Evolutionary conservation across 2,797 vertebrate genomes (phyloP).

Genomic region (Pagetopsis macropterus): DNA sequence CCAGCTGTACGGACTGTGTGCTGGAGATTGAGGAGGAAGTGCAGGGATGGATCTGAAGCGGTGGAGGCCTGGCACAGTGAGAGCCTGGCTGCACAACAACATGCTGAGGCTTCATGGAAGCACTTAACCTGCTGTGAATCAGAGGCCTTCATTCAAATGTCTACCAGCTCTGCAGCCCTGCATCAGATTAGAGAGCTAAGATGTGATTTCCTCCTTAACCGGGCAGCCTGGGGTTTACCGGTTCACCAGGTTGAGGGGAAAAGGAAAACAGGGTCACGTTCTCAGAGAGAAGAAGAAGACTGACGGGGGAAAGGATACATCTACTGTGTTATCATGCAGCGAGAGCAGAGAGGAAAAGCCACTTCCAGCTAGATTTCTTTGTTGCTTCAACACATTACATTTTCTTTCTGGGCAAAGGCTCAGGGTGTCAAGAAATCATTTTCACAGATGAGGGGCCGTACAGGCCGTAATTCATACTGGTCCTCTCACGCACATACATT

Average conservation of each 20-base stretch:
- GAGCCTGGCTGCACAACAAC: slow-evolving; percentile 61
- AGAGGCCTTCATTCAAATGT: slow-evolving; percentile 73
- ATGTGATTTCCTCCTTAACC: slow-evolving; percentile 78
- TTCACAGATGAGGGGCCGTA: slow-evolving; percentile 5
- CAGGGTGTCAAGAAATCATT: slow-evolving; percentile 44
- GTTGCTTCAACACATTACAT: slow-evolving; percentile 33
- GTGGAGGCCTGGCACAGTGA: slow-evolving; percentile 62
- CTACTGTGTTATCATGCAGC: slow-evolving; percentile 32
- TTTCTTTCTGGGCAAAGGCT: slow-evolving; percentile 46
- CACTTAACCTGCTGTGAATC: slow-evolving; percentile 81
- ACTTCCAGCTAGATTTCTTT: slow-evolving; percentile 22
- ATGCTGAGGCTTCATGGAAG: slow-evolving; percentile 75
- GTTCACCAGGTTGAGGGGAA: slow-evolving; percentile 64
- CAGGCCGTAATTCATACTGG: too few species aligned
- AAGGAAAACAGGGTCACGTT: slow-evolving; percentile 62
- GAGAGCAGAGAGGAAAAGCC: slow-evolving; percentile 21
- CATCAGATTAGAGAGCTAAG: slow-evolving; percentile 76
- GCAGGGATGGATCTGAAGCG: slow-evolving; percentile 70
- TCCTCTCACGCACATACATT: too few species aligned
- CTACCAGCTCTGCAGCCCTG: slow-evolving; percentile 73
- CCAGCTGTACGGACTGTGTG: slow-evolving; percentile 65
- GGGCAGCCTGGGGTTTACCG: slow-evolving; percentile 64
- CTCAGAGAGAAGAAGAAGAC: slow-evolving; percentile 38
- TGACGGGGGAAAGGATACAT: slow-evolving; percentile 38
- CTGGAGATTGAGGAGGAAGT: slow-evolving; percentile 77